These are phyloP conservation scores for Psilopsiagon aymara DNA, from an alignment of 2,113 vertebrate genomes.

Conservation along the genomic window DNA sequence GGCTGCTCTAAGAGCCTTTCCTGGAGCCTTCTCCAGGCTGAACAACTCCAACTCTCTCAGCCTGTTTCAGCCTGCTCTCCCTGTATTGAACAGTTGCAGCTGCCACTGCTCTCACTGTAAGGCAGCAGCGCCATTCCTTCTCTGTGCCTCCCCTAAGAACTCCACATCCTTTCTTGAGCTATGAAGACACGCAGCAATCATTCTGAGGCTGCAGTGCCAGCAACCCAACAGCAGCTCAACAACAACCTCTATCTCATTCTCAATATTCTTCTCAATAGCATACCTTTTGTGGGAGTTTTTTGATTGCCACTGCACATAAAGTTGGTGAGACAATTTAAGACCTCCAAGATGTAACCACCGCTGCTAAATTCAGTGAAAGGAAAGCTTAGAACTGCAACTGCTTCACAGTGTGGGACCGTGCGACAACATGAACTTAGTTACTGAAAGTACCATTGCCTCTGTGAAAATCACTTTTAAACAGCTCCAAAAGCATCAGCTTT, in stretches of 20 bases:
- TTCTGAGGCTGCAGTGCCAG: neutral
- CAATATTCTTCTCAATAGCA: rapidly evolving
- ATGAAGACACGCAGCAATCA: neutral
- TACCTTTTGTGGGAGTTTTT: neutral
- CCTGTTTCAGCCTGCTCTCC: neutral
- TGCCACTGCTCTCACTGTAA: neutral
- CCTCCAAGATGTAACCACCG: neutral
- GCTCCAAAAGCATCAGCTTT: neutral
- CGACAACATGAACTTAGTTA: neutral
- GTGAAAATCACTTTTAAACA: neutral
- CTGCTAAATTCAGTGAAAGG: neutral
- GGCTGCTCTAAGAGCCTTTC: neutral
- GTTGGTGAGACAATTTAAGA: neutral
- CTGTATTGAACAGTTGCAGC: rapidly evolving
- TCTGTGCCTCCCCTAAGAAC: neutral
- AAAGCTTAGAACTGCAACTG: neutral
- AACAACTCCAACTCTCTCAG: neutral
- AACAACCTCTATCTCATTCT: neutral
- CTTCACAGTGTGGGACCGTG: neutral
- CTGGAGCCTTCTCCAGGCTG: neutral
- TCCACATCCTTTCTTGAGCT: neutral
- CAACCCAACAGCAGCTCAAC: neutral
- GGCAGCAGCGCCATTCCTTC: neutral
- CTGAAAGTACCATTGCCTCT: neutral
- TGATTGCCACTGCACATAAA: neutral